These are phyloP conservation scores for Myotis davidii DNA, from an alignment of 2,113 vertebrate species.

Conservation along the genomic window DNA sequence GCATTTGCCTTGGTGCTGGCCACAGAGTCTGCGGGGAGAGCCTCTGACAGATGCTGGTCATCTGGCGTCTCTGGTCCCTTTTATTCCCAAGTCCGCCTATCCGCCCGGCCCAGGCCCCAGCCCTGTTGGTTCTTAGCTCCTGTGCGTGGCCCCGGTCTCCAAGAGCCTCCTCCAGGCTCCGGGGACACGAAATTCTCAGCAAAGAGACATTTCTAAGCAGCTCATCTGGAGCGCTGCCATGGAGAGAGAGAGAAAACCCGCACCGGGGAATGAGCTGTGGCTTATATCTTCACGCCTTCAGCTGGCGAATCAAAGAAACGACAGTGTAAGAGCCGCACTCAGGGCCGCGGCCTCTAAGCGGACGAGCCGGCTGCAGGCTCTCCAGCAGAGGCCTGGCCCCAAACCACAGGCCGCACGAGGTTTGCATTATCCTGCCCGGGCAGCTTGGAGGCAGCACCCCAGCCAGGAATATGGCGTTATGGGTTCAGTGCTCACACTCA, in stretches of 20 bases:
- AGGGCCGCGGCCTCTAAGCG: background rate
- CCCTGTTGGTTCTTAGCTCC: background rate
- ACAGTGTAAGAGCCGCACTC: background rate
- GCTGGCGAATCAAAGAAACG: background rate
- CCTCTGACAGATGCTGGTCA: background rate
- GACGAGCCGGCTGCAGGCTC: background rate
- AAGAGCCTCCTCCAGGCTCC: background rate
- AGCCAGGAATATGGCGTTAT: background rate
- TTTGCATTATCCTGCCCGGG: background rate
- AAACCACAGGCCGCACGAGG: background rate
- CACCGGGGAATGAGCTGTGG: background rate
- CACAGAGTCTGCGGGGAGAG: background rate
- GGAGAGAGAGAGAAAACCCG: too few species aligned
- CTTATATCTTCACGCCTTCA: background rate
- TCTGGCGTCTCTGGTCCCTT: background rate
- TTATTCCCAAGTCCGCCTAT: background rate
- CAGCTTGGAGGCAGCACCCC: background rate
- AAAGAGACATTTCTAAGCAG: background rate
- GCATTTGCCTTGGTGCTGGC: background rate
- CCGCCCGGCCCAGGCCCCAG: background rate
- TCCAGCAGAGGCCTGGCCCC: background rate
- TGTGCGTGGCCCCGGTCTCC: background rate
- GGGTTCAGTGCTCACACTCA: background rate
- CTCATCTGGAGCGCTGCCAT: background rate
- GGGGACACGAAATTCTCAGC: background rate